These are phyloP conservation scores for Smutsia gigantea DNA, from an alignment of 2,797 vertebrate genomes.

Conservation along the genomic window DNA sequence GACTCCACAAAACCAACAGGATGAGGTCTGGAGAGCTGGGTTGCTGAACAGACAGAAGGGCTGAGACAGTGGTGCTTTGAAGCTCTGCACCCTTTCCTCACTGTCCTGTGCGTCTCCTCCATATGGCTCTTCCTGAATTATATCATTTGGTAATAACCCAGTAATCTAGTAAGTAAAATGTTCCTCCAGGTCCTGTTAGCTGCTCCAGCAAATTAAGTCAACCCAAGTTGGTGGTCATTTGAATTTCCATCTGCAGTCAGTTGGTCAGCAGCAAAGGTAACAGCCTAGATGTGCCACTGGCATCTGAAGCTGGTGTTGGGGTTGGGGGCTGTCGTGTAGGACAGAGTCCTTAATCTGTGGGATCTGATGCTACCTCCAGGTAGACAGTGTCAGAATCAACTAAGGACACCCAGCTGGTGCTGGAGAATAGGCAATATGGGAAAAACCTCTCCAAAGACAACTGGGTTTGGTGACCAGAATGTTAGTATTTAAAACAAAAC, in stretches of 20 bases:
- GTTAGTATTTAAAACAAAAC: slow-evolving; percentile 25
- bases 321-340: background rate
- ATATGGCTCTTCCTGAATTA: background rate
- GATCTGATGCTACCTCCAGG: background rate
- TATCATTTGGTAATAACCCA: background rate
- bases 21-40: background rate
- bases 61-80: background rate
- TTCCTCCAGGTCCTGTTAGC: background rate
- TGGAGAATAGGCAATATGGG: background rate
- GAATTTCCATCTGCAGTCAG: background rate
- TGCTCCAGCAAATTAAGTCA: background rate
- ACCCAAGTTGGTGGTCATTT: background rate
- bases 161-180: background rate
- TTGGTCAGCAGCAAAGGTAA: background rate
- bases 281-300: background rate
- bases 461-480: background rate
- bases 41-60: background rate
- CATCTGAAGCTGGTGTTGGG: background rate
- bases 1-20: background rate
- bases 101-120: background rate
- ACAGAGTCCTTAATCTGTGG: background rate
- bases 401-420: background rate
- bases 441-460: background rate
- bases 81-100: no score
- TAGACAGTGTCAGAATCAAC: background rate